Percentiles rank a stretch among this genome's conserved stretches.
Conservation (phyloP, 2,113 vertebrate species). For the Toxostoma redivivum region DNA sequence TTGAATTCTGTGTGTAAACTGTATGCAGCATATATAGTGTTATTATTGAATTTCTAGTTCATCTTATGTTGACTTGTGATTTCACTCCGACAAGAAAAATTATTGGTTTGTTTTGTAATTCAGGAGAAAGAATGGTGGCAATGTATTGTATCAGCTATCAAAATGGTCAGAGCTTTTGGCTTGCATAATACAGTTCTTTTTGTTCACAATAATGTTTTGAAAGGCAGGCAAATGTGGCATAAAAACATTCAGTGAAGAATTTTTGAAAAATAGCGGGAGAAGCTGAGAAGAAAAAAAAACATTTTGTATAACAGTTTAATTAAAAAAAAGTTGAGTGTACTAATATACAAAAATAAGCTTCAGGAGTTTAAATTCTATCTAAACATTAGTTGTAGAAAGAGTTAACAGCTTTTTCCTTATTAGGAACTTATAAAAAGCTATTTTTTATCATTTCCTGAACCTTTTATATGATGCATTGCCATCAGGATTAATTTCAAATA, state of each 20-base stretch:
- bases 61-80: not conserved
- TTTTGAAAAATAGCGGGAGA: not conserved
- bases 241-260: not conserved
- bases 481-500: not conserved
- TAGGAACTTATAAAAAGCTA: not conserved
- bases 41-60: not conserved
- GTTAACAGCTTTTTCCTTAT: not conserved
- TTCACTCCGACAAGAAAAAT: not conserved
- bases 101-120: not conserved
- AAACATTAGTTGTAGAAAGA: not conserved
- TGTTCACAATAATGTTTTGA: not conserved
- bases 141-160: not conserved
- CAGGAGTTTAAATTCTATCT: not conserved
- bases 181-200: not conserved
- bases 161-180: not conserved
- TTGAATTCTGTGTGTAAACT: not conserved
- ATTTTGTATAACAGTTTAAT: not conserved
- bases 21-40: not conserved
- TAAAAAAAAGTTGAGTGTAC: not conserved
- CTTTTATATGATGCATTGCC: not conserved
- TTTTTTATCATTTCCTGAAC: not conserved
- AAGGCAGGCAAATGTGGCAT: not conserved
- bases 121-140: not conserved
- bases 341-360: not conserved
- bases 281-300: not conserved